phyloP scores from a whole-genome alignment of 2,888 invertebrate species.

The Cyclophora punctaria region DNA sequence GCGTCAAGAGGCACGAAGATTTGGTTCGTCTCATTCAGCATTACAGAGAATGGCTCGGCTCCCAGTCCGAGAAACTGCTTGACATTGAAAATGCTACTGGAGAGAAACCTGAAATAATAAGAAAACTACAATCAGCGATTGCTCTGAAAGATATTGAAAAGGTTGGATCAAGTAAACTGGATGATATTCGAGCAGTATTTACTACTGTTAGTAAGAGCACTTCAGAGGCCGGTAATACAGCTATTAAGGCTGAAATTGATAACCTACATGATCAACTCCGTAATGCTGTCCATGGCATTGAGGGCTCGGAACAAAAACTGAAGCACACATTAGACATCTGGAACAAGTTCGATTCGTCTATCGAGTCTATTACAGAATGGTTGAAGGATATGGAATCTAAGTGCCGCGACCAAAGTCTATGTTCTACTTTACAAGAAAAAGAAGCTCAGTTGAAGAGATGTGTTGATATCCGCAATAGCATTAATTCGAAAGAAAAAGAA shows the following conservation, averaged over 20 bases:
- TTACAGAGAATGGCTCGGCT: constrained; percentile 87
- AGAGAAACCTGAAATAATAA: constrained; percentile 86
- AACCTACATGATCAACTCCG: constrained; percentile 80
- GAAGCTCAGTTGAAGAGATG: constrained; percentile 81
- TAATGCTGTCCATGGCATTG: constrained; percentile 80
- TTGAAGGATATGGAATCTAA: constrained; percentile 87
- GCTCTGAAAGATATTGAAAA: constrained; percentile 79
- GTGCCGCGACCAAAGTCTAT: constrained; percentile 89
- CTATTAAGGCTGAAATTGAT: constrained; percentile 82
- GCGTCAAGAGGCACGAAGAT: constrained; percentile 89
- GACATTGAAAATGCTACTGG: constrained; percentile 90
- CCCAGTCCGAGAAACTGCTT: constrained; percentile 85
- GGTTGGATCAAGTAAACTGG: constrained; percentile 78
- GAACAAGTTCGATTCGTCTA: constrained; percentile 88
- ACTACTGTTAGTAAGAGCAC: constrained; percentile 84
- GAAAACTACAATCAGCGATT: constrained; percentile 79
- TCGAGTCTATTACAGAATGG: constrained; percentile 90
- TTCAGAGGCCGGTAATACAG: constrained; percentile 83
- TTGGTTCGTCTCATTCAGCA: constrained; percentile 83
- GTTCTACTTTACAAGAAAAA: constrained; percentile 88
- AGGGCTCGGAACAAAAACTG: constrained; percentile 82
- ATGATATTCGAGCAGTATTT: constrained; percentile 80
- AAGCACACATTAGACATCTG: constrained; percentile 85
- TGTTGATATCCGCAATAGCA: constrained; percentile 83
- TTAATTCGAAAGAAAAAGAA: constrained; percentile 86